Conservation (phyloP, 1,140 invertebrate species). For the Notospermus geniculatus region DNA sequence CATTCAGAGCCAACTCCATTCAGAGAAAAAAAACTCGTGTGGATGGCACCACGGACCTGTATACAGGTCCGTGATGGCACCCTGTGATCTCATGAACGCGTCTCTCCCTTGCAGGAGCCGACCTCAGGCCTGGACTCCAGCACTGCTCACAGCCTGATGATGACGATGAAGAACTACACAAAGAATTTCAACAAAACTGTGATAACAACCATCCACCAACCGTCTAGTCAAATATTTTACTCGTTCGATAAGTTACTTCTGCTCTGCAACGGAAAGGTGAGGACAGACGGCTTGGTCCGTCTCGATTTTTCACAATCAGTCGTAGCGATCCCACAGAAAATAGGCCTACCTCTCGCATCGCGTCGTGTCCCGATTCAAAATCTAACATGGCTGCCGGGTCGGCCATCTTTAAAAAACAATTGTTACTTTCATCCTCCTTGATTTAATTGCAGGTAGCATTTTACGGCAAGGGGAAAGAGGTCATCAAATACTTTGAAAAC, state of each 20-base stretch:
- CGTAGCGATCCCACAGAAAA: not conserved
- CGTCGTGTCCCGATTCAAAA: no score
- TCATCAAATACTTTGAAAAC: conserved; percentile 73
- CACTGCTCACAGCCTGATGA: conserved; percentile 74
- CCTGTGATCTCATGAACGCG: no score
- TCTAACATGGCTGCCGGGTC: no score
- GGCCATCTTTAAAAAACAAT: no score
- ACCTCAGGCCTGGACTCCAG: conserved; percentile 83
- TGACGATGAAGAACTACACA: conserved; percentile 72
- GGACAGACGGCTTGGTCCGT: conserved; percentile 1
- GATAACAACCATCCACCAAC: conserved; percentile 81
- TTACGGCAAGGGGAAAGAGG: conserved; percentile 73
- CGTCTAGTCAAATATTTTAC: conserved; percentile 84
- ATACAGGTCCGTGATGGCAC: no score
- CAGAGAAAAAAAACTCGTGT: no score
- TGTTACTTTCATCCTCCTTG: no score
- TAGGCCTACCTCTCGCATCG: not conserved
- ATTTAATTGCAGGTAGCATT: conserved; percentile 69
- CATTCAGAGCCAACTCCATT: no score
- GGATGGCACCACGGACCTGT: no score
- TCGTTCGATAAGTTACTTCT: conserved; percentile 80
- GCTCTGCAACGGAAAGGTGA: conserved; percentile 68
- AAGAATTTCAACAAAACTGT: conserved; percentile 74
- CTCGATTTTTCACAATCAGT: not conserved
- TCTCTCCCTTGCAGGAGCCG: conserved; percentile 67